These are phyloP conservation scores for Tyrannus savana DNA, from an alignment of 2,113 vertebrate species.

Conservation along the genomic window DNA sequence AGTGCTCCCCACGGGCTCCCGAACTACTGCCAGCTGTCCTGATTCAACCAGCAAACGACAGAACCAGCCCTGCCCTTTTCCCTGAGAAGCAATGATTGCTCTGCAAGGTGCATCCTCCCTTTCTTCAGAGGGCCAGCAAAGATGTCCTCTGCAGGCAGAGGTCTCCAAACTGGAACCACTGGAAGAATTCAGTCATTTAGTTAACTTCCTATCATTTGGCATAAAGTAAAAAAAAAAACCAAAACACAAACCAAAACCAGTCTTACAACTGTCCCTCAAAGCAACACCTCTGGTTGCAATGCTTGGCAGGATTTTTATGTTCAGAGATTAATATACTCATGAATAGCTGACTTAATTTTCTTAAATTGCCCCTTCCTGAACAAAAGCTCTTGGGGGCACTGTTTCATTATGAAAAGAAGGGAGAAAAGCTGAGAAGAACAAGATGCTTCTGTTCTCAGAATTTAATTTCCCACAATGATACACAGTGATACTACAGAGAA, in stretches of 20 bases:
- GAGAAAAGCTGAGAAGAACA: background rate
- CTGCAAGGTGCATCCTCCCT: background rate
- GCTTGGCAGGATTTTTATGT: background rate
- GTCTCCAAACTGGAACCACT: background rate
- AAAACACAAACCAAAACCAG: background rate
- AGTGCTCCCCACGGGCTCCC: background rate
- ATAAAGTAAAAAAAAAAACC: background rate
- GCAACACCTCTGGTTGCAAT: background rate
- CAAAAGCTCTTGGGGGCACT: conserved; percentile 68
- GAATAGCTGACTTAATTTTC: background rate
- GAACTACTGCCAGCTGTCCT: background rate
- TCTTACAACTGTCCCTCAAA: background rate
- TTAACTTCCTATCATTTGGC: background rate
- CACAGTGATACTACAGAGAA: background rate
- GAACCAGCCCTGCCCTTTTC: background rate
- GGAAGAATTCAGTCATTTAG: background rate
- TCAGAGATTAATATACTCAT: background rate
- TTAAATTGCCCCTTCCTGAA: background rate
- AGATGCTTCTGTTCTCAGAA: background rate
- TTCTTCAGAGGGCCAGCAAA: background rate
- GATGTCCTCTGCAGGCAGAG: background rate
- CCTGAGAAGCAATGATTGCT: background rate
- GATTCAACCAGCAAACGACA: background rate
- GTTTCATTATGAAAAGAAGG: conserved; percentile 25
- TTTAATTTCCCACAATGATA: background rate